These are phyloP conservation scores for Pseudomyrmex concolor DNA, from an alignment of 1,140 invertebrate species.

Conservation along the genomic window DNA sequence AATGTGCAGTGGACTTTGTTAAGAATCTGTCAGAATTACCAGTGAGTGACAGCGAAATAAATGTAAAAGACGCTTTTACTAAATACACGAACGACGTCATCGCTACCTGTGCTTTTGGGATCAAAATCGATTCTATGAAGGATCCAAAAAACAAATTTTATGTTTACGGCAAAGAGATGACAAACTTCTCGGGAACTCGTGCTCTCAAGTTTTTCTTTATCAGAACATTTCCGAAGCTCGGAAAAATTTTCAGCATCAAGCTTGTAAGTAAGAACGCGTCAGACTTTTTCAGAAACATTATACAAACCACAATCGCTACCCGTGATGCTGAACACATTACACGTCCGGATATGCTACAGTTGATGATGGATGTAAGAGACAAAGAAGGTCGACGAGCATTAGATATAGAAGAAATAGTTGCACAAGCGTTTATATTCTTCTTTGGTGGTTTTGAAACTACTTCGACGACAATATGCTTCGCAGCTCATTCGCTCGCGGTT, in stretches of 20 bases:
- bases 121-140: slow-evolving; percentile 45
- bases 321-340: slow-evolving; percentile 29
- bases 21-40: slow-evolving; percentile 15
- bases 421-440: slow-evolving; percentile 83
- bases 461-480: slow-evolving; percentile 82
- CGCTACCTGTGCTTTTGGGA: slow-evolving; percentile 50
- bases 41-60: neutral
- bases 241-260: neutral
- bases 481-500: slow-evolving; percentile 84
- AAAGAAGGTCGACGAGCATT: slow-evolving; percentile 11
- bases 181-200: neutral
- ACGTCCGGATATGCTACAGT: slow-evolving; percentile 54
- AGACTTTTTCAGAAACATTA: slow-evolving; percentile 15
- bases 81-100: slow-evolving; percentile 52
- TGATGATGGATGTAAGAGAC: slow-evolving; percentile 47
- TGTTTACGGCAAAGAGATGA: slow-evolving; percentile 24
- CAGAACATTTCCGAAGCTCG: neutral
- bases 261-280: neutral
- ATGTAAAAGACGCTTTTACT: slow-evolving; percentile 10
- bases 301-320: neutral
- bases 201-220: neutral
- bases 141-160: slow-evolving; percentile 50
- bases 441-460: slow-evolving; percentile 86
- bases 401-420: slow-evolving; percentile 21
- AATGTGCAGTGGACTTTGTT: slow-evolving; percentile 53